Evolutionary conservation across 2,797 vertebrate genomes (phyloP), one percentile per base, ranked within the genome.

Genomic region (Thunnus albacares): DNA sequence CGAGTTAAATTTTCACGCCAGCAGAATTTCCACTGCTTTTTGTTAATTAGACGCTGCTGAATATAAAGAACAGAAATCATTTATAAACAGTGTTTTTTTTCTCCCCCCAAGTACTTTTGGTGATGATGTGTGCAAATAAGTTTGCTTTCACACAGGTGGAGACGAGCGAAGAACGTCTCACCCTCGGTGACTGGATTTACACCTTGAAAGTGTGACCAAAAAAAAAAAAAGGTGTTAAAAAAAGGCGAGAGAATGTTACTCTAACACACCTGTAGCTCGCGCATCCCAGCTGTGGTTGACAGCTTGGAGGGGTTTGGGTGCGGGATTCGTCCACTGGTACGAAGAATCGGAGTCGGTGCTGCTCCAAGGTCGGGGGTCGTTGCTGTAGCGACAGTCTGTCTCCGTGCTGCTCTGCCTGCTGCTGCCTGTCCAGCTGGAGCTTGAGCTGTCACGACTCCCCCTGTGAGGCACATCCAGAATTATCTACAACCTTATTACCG

Each of bases 291-390:
- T 80, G 71, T 82, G 89, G 81, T 66, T 85, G 82, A 79, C 63
- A 2, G 84, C 58, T 9, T 82, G 90, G 74, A 41, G 58, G 17
- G 87, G 71, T 65, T 93, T 92, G 0, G 71, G 43, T 10, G 87
- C 30, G 1, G 89, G 61, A 66, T 69, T 87, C 1, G 86, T 91
- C 93, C 93, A 92, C 14, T 97, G 96, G 87, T 94, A 95, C 58
- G 98, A 97, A 76, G 97, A 97, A 86, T 99, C 98, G 0, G 98
- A 98, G 80, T 99, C 98, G 0, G 97, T 98, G 95, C 98, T 99
- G 96, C 98, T 99, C 98, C 98, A 99, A 24, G 98, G 97, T 81
- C 95, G 94, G 66, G 97, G 97, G 80, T 98, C 98, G 63, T 94
- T 88, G 96, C 96, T 93, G 59, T 95, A 94, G 87, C 94, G 96